A percentile compares a stretch with the other conserved stretches of the same genome.
phyloP scores from a whole-genome alignment of 2,113 vertebrate genomes.

The Thamnaconus septentrionalis region DNA sequence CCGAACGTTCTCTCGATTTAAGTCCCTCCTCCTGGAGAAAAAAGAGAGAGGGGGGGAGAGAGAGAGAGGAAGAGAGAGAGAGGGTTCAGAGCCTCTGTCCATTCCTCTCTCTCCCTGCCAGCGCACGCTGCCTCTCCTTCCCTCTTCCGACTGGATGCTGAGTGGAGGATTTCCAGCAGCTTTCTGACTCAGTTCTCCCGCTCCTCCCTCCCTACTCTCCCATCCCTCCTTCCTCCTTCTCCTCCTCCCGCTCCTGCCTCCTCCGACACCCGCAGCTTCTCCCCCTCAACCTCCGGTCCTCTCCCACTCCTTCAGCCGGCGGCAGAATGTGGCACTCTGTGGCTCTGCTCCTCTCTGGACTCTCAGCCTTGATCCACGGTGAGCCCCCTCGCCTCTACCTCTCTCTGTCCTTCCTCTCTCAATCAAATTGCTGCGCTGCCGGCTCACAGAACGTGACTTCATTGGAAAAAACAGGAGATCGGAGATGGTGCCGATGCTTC shows the following conservation, averaged over 20 bases:
- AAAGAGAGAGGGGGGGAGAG: slow-evolving; percentile 1
- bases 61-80: slow-evolving; percentile 27
- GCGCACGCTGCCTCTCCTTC: slow-evolving; percentile 50
- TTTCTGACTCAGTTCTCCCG: slow-evolving; percentile 45
- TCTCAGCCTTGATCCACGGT: slow-evolving; percentile 78
- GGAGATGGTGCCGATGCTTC: background rate
- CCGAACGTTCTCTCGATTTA: slow-evolving; percentile 39
- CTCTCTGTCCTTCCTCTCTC: slow-evolving; percentile 10
- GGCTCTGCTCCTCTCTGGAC: slow-evolving; percentile 74
- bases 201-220: slow-evolving; percentile 30
- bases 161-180: slow-evolving; percentile 61
- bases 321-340: slow-evolving; percentile 77
- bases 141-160: slow-evolving; percentile 64
- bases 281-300: slow-evolving; percentile 42
- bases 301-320: slow-evolving; percentile 29
- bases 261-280: slow-evolving; percentile 38
- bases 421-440: slow-evolving; percentile 32
- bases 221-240: slow-evolving; percentile 9
- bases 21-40: slow-evolving; percentile 57
- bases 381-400: slow-evolving; percentile 49
- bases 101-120: slow-evolving; percentile 40
- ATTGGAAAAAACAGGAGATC: background rate
- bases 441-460: slow-evolving; percentile 20
- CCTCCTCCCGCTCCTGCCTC: slow-evolving; percentile 4
- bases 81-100: slow-evolving; percentile 29